Conservation (phyloP, 2,888 invertebrate species). For the Pseudeuparius sepicola region DNA sequence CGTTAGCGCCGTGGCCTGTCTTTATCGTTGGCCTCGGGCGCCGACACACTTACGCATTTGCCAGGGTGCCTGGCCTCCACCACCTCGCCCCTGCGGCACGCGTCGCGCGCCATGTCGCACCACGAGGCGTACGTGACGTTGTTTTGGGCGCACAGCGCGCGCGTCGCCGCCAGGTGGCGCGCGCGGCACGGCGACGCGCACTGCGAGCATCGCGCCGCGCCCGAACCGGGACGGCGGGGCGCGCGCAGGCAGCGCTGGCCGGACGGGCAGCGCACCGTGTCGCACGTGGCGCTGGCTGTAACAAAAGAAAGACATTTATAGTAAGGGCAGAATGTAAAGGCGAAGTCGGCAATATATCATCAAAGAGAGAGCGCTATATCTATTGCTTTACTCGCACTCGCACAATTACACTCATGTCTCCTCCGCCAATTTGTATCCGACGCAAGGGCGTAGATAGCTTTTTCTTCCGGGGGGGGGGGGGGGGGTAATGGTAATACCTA, state of each 20-base stretch:
- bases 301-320: constrained; percentile 27
- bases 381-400: too few relatives aligned
- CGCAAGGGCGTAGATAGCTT: too few relatives aligned
- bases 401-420: too few relatives aligned
- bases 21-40: too few relatives aligned
- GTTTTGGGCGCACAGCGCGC: constrained; percentile 62
- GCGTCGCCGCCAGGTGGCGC: constrained; percentile 40
- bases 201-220: constrained; percentile 60
- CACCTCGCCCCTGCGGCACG: constrained; percentile 62
- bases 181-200: constrained; percentile 54
- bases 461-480: too few relatives aligned
- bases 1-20: too few relatives aligned
- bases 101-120: constrained; percentile 69
- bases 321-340: too few relatives aligned
- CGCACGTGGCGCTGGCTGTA: constrained; percentile 57
- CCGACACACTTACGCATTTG: constrained; percentile 44
- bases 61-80: constrained; percentile 61
- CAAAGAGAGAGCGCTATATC: too few relatives aligned
- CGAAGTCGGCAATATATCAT: too few relatives aligned
- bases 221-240: constrained; percentile 36
- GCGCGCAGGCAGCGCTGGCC: constrained; percentile 61
- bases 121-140: constrained; percentile 65
- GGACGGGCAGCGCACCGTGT: constrained; percentile 54
- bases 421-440: too few relatives aligned
- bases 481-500: too few relatives aligned